Percentiles rank a stretch among this genome's conserved stretches.
phyloP scores from a whole-genome alignment of 2,797 vertebrate genomes.

The Rhyacichthys aspro region DNA sequence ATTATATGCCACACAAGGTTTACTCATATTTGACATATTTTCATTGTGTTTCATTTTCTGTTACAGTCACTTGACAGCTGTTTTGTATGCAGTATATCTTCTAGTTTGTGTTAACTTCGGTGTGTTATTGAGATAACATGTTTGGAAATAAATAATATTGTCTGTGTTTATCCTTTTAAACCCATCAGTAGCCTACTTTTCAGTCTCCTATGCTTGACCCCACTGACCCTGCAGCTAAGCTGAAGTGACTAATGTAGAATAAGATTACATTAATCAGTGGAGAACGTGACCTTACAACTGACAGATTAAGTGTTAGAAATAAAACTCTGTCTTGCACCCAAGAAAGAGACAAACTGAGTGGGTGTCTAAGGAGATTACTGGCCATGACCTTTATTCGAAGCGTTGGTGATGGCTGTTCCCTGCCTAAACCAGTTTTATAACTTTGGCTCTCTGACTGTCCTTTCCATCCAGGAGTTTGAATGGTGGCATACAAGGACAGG shows the following conservation, averaged over 20 bases:
- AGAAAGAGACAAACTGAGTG: slow-evolving; percentile 64
- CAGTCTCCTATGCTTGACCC: slow-evolving; percentile 53
- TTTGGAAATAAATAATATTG: slow-evolving; percentile 29
- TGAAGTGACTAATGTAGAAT: slow-evolving; percentile 73
- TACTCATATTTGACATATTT: slow-evolving; percentile 27
- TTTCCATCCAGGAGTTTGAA: slow-evolving; percentile 51
- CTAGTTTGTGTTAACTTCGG: slow-evolving; percentile 24
- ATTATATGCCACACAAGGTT: slow-evolving; percentile 19
- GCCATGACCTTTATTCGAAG: slow-evolving; percentile 74
- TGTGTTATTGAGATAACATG: slow-evolving; percentile 40
- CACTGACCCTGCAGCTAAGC: slow-evolving; percentile 49
- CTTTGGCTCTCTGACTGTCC: slow-evolving; percentile 60
- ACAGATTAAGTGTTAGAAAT: slow-evolving; percentile 77
- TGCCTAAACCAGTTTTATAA: slow-evolving; percentile 67
- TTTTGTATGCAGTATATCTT: slow-evolving; percentile 24
- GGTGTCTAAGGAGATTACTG: slow-evolving; percentile 73
- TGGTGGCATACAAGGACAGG: slow-evolving; percentile 51
- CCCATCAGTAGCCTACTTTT: slow-evolving; percentile 20
- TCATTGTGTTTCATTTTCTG: slow-evolving; percentile 14
- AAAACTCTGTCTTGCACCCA: slow-evolving; percentile 70
- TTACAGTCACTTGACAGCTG: slow-evolving; percentile 20
- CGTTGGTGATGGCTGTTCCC: slow-evolving; percentile 53
- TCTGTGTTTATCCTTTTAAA: slow-evolving; percentile 24
- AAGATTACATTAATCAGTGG: slow-evolving; percentile 78
- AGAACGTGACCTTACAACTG: slow-evolving; percentile 78